Evolutionary conservation across 2,113 vertebrate species (phyloP), one percentile per base, ranked within the genome.

Genomic region (Psittacula cyanocephala): DNA sequence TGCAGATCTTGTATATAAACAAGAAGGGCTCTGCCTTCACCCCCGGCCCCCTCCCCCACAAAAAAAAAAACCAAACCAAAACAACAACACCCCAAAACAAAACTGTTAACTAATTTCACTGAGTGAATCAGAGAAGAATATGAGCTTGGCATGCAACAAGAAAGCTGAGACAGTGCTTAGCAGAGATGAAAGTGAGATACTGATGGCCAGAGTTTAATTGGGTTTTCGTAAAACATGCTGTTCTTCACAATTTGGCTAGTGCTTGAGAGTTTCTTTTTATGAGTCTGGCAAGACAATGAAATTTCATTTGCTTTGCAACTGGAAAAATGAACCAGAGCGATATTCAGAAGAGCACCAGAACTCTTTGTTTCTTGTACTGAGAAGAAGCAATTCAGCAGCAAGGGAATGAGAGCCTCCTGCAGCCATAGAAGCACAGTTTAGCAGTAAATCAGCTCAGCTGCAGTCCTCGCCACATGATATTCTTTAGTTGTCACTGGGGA

Each of bases 141-240:
- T 59, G 46, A 91, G 70, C 47, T 94, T 96, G 92, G 86, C 74
- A 1, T 91, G 78, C 74, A 79, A 62, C 31, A 79, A 84, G 86
- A 93, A 93, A 94, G 77, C 74, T 53, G 74, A 96, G 78, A 76
- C 76, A 70, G 57, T 80, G 49, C 71, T 96, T 29, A 0, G 92
- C 70, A 89, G 57, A 97, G 95, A 97, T 96, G 77, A 97, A 96
- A 94, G 86, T 69, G 74, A 96, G 85, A 75, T 82, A 70, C 49
- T 55, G 64, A 86, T 89, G 89, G 82, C 79, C 44, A 57, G 31
- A 68, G 28, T 89, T 97, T 96, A 96, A 96, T 35, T 95, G 62
- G n/a, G 47, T 89, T 96, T 97, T 96, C 95, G 83, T 92, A 88
- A 97, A 95, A 93, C 91, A 95, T 85, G 79, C 81, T 92, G 93